Evolutionary conservation across 2,113 vertebrate species (phyloP), one percentile per base, ranked within the genome.

Genomic region (Heliornis fulica): DNA sequence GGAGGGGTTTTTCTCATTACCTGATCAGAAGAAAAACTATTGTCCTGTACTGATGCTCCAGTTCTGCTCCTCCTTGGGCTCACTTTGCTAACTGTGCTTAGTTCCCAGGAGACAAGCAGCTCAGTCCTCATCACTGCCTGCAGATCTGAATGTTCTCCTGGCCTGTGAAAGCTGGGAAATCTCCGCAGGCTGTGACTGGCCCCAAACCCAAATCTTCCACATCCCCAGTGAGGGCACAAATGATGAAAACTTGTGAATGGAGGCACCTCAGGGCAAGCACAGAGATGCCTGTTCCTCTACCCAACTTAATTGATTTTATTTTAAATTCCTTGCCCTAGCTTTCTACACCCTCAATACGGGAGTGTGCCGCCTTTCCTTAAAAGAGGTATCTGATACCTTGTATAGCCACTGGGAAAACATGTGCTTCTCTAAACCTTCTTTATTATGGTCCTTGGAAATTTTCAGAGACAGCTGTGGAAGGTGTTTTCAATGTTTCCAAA

Each of bases 131-230:
- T 43, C 68, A 8, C 9, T 77, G 46, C 13, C 57, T 84, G 32
- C 4, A n/a, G 5, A 18, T 59, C 38, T 64, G 69, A 91, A 40
- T 1, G 7, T 59, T 41, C 38, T 84, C n/a, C 59, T 41, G 38
- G 29, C 25, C 46, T 68, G 50, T 69, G 50, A 54, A 78, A 70
- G 7, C 1, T 43, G 13, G 23, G 28, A 72, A 85, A 77, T 43
- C 16, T 76, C 57, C 0, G 0, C 36, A 71, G 78, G 25, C 68
- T 51, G 45, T 70, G 66, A 50, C n/a, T 0, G 0, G 22, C 17
- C 25, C 31, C 69, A 68, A 36, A 43, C 17, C 16, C n/a, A 81
- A 77, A 34, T 9, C 46, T 81, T 23, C 15, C n/a, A 77, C 41
- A 63, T n/a, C 13, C 41, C 32, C 2, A 0, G 28, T 32, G 32